Base-by-base conservation (phyloP, 2,797 vertebrate species). In the Mus minutoides region DNA sequence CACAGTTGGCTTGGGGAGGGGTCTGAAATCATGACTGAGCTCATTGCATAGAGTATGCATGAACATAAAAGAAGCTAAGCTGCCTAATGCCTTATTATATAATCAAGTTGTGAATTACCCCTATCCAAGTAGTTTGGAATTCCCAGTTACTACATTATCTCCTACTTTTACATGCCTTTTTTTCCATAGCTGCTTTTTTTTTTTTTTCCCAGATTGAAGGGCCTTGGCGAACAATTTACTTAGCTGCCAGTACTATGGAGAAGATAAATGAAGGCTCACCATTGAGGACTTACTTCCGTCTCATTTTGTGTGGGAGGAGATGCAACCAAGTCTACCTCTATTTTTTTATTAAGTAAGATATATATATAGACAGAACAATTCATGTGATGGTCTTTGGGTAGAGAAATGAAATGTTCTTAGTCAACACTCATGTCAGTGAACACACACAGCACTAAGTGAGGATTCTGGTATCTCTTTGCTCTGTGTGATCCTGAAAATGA, bases 311-410 rank as follows among this genome's bases (percentile, higher is more conserved):
- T 85, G 4, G 11, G 19, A 85, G 11, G 17, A 85, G 4, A 67
- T 85, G 83, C 83, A 67, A 22, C 40, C 2, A 14, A 85, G 67
- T 85, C 60, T 8, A 34, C 43, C 43, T 85, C 43, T 85, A 67
- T 67, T 85, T 85, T 84, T 85, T 22, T 85, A 21, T 85, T 62
- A 85, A 85, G 83, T 84, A 84, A 85, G 83, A 85, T 85, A 85
- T 85, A 34, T 52, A 43, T 64, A 62, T 31, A 62, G 40, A 78
- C 46, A 78, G 16, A 85, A 85, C 11, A 49, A n/a, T 49, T 31
- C 31, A 67, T 49, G 29, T 49, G 6, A 46, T n/a, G 43, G 43
- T 6, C 19, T 85, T 29, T 85, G 60, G 6, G 1, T 62, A 64
- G 82, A 84, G 40, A 46, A 84, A 64, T 40, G 10, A 31, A 60